Base-by-base conservation (phyloP, 1,140 invertebrate genomes). In the Brachionus koreanus region DNA sequence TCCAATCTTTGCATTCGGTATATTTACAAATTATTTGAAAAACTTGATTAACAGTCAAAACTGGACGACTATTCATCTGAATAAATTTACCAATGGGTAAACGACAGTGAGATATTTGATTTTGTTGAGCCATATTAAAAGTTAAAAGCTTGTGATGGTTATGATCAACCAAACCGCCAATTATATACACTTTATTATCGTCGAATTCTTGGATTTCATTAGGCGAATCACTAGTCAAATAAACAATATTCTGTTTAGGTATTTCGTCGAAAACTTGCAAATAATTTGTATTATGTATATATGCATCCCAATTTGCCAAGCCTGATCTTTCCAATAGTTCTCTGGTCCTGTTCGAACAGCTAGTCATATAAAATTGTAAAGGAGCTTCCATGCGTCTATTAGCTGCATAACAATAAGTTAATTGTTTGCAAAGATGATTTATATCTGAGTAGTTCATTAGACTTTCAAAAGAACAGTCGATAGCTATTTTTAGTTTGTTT, bases 101-200 rank as follows among this genome's bases (percentile, higher is more conserved):
- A 85, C 93, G 92, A 0, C 92, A 96, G 89, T 98, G 96, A 83
- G 86, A 87, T 12, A 97, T 90, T 19, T 92, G 92, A 86, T 93
- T 92, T 86, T 94, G 91, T 52, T 89, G 84, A 16, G 97, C 96
- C 84, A 94, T 89, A 84, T 92, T 91, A 87, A 94, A 91, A 87
- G 95, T 97, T 16, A 96, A 42, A 35, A 72, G 23, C 57, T 83
- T 82, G 61, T 82, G 83, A 29, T 67, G 57, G 90, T 98, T 98
- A 87, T 98, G 97, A 90, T 99, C 97, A 0, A 99, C 95, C 16
- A 99, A 89, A 69, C 96, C 97, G 57, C 97, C 97, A 88, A 98
- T 98, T 49, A 98, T 92, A 86, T 98, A 98, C 52, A 93, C 91
- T 87, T 93, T 93, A 13, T 93, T 90, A 84, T 94, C 92, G 67